phyloP scores from a whole-genome alignment of 2,113 vertebrate species.

The Sapayoa aenigma region DNA sequence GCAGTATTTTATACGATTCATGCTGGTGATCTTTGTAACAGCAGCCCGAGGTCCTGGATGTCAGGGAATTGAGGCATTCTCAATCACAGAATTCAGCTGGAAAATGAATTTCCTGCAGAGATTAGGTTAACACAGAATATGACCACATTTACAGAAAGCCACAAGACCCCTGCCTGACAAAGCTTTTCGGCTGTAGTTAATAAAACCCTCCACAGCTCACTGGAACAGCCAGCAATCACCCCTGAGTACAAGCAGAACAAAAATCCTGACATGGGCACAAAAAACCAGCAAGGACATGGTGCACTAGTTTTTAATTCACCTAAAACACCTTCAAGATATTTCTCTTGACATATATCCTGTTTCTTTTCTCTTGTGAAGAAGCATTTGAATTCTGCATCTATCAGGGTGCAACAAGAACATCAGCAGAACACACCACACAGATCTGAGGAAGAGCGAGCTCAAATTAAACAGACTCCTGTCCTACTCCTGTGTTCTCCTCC shows the following conservation, averaged over 20 bases:
- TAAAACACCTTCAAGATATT: neutral
- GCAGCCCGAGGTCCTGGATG: neutral
- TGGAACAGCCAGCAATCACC: neutral
- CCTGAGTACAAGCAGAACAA: neutral
- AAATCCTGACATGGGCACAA: neutral
- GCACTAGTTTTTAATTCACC: neutral
- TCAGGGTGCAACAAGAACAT: neutral
- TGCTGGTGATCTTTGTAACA: neutral
- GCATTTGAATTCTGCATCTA: neutral
- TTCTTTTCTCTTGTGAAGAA: neutral
- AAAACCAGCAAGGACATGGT: neutral
- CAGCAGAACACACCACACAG: neutral
- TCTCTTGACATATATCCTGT: neutral
- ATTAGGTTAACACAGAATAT: neutral
- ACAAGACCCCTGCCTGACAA: neutral
- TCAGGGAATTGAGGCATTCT: neutral
- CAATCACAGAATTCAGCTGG: neutral
- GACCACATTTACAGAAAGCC: neutral
- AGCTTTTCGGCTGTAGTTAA: neutral
- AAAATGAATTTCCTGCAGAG: conserved; percentile 4
- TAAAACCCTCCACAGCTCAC: neutral
- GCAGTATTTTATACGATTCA: neutral
- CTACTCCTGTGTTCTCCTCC: neutral
- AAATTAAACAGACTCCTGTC: neutral
- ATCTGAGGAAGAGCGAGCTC: neutral